Conservation (phyloP, 2,888 invertebrate species). For the Parnassius mnemosyne region DNA sequence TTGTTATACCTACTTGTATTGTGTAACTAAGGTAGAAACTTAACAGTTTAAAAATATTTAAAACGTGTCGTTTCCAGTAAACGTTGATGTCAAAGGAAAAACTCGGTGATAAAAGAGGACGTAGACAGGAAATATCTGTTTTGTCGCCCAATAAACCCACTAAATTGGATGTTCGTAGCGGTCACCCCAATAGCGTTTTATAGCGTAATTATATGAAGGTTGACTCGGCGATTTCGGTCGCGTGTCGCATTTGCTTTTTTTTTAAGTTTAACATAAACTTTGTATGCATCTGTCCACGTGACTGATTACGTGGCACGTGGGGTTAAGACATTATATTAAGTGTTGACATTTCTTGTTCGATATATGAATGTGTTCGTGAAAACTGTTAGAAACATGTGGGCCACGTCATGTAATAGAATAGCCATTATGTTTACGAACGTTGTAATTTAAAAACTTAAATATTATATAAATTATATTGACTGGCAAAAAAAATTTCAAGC, state of each 20-base stretch:
- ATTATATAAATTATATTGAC: too few species aligned
- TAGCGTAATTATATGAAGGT: slow-evolving; percentile 34
- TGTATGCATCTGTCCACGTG: slow-evolving; percentile 5
- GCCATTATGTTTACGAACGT: too few species aligned
- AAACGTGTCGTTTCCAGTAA: slow-evolving; percentile 28
- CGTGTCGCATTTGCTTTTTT: slow-evolving; percentile 22
- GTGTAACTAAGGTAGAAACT: too few species aligned
- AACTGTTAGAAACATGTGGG: too few species aligned
- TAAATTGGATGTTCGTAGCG: slow-evolving; percentile 37
- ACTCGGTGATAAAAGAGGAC: slow-evolving; percentile 28
- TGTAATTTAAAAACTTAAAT: too few species aligned
- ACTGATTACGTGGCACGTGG: neutral
- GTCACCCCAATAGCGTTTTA: slow-evolving; percentile 34
- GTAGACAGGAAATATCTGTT: slow-evolving; percentile 37
- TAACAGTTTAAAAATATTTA: neutral
- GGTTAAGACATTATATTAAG: neutral
- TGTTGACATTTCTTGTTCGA: neutral
- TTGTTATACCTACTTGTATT: too few species aligned
- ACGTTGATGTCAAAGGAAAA: slow-evolving; percentile 10
- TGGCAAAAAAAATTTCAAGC: too few species aligned
- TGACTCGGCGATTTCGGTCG: slow-evolving; percentile 20
- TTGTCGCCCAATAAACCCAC: slow-evolving; percentile 40
- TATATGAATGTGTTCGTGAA: too few species aligned
- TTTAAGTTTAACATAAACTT: neutral
- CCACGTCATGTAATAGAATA: too few species aligned